Conservation (phyloP, 2,797 vertebrate genomes). For the Argentina silus region DNA sequence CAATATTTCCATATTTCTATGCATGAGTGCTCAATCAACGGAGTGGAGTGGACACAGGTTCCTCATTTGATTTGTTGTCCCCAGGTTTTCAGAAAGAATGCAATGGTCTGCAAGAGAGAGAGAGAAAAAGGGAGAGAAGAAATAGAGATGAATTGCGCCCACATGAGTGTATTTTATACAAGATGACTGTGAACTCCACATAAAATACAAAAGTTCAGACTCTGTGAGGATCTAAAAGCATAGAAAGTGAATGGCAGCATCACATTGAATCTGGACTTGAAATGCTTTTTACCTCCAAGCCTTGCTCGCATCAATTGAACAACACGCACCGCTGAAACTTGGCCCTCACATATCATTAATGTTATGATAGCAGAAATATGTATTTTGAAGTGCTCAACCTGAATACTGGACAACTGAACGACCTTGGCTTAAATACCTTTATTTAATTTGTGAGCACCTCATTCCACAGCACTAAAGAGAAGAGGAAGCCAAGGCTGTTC, state of each 20-base stretch:
- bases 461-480: slow-evolving; percentile 12
- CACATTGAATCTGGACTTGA: slow-evolving; percentile 27
- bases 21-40: not conserved
- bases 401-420: not conserved
- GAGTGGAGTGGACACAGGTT: not conserved
- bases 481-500: slow-evolving; percentile 6
- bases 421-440: not conserved
- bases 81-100: too few relatives aligned
- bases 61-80: not conserved
- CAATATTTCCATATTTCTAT: slow-evolving; percentile 6
- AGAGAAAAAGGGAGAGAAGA: not conserved
- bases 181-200: not conserved
- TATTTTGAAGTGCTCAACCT: not conserved
- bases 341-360: not conserved
- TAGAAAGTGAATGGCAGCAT: slow-evolving; percentile 15
- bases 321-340: not conserved
- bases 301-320: slow-evolving; percentile 1
- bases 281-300: slow-evolving; percentile 6
- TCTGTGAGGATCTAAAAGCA: not conserved
- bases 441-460: not conserved
- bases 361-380: slow-evolving; percentile 4
- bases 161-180: slow-evolving; percentile 11
- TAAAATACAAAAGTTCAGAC: slow-evolving; percentile 1
- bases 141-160: not conserved
- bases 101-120: too few relatives aligned